phyloP scores from a whole-genome alignment of 2,797 vertebrate species.

The Calcarius lapponicus region DNA sequence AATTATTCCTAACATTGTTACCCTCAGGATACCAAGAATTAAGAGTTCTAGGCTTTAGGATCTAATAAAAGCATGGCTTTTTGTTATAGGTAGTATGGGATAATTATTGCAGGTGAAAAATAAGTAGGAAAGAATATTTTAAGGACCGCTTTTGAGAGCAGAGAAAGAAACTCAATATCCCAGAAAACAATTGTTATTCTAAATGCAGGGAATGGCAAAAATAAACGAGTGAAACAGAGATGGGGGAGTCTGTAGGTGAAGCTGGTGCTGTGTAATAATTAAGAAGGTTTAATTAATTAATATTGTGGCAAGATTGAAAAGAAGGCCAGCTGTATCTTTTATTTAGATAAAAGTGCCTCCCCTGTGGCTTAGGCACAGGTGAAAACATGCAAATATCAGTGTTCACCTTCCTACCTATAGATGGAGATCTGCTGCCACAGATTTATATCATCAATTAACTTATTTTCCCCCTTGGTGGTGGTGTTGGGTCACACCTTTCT shows the following conservation, averaged over 20 bases:
- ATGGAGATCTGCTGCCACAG: slow-evolving; percentile 9
- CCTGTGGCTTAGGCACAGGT: not conserved
- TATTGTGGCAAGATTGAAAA: not conserved
- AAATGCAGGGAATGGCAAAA: accelerated
- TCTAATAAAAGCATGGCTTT: not conserved
- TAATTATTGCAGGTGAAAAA: not conserved
- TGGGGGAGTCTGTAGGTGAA: not conserved
- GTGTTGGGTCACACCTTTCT: not conserved
- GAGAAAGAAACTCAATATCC: not conserved
- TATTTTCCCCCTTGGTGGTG: not conserved
- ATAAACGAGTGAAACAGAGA: not conserved
- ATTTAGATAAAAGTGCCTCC: not conserved
- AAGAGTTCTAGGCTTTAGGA: not conserved
- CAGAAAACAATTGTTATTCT: not conserved
- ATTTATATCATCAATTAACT: not conserved
- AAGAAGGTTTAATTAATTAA: not conserved
- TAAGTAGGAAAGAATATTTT: not conserved
- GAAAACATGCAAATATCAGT: not conserved
- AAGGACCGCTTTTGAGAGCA: not conserved
- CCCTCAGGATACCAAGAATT: not conserved
- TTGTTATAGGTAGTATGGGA: not conserved
- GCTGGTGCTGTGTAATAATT: not conserved
- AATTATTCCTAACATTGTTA: not conserved
- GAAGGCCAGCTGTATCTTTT: not conserved
- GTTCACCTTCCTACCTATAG: not conserved